Evolutionary conservation across 2,888 invertebrate species (phyloP).

Genomic region (Choreutis nemorana): DNA sequence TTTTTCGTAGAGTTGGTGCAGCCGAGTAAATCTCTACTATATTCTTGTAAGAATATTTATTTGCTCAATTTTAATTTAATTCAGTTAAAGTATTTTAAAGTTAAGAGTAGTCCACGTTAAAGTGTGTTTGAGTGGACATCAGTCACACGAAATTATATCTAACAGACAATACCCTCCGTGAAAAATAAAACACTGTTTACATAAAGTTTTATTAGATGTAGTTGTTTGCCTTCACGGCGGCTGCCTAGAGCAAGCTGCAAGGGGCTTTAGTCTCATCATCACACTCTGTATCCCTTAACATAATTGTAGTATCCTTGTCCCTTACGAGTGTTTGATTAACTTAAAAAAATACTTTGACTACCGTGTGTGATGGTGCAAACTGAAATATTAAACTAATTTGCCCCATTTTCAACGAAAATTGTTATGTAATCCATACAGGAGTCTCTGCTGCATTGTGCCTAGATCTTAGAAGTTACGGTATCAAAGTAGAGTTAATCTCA

Average conservation of each 20-base stretch:
- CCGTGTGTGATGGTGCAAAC: constrained; percentile 48
- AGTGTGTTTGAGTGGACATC: constrained; percentile 49
- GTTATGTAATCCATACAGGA: constrained; percentile 64
- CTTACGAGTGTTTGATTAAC: too few relatives aligned
- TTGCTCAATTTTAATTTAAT: constrained; percentile 60
- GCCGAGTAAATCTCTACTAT: constrained; percentile 64
- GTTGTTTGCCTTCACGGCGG: constrained; percentile 51
- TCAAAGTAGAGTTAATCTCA: constrained; percentile 65
- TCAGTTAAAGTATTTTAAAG: constrained; percentile 60
- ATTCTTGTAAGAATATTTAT: constrained; percentile 61
- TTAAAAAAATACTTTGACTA: too few relatives aligned
- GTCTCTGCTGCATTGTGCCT: constrained; percentile 68
- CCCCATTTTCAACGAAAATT: constrained; percentile 65
- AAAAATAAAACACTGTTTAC: constrained; percentile 46
- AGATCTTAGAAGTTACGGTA: constrained; percentile 67
- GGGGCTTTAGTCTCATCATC: constrained; percentile 41
- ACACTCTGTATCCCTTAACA: constrained; percentile 25
- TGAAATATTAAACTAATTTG: constrained; percentile 37
- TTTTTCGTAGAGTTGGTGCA: constrained; percentile 62
- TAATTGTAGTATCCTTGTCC: too few relatives aligned
- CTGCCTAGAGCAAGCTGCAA: constrained; percentile 39
- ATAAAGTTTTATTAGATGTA: constrained; percentile 59
- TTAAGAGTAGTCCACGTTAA: constrained; percentile 53
- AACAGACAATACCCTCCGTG: constrained; percentile 65
- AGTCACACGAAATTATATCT: constrained; percentile 53